phyloP scores from a whole-genome alignment of 2,888 invertebrate genomes.

The Opisthograptis luteolata region DNA sequence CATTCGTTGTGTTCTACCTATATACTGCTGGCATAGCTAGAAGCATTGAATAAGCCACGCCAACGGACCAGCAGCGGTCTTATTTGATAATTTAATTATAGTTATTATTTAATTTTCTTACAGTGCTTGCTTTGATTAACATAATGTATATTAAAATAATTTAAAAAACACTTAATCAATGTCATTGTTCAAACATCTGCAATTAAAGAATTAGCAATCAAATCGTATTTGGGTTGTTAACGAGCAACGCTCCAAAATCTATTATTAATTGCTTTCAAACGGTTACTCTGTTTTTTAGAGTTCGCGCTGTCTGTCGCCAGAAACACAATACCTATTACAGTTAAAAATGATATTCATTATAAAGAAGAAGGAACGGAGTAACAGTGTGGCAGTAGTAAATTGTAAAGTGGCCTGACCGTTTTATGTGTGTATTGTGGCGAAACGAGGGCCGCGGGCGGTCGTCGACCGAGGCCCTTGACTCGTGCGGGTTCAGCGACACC shows the following conservation, averaged over 20 bases:
- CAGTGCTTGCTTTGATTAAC: no score
- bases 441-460: constrained; percentile 72
- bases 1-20: no score
- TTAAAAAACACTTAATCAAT: constrained; percentile 8
- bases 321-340: constrained; percentile 31
- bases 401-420: constrained; percentile 61
- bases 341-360: constrained; percentile 35
- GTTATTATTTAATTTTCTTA: no score
- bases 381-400: constrained; percentile 42
- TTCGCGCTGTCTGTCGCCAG: constrained; percentile 24
- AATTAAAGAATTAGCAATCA: constrained; percentile 26
- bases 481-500: constrained; percentile 78
- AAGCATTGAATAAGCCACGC: no score
- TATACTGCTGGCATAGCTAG: no score
- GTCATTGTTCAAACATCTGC: constrained; percentile 10
- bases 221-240: constrained; percentile 23
- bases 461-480: constrained; percentile 83
- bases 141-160: no score
- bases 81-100: no score
- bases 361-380: constrained; percentile 31
- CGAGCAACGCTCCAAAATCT: constrained; percentile 24
- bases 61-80: no score
- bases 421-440: constrained; percentile 64
- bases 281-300: constrained; percentile 23
- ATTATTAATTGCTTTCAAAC: constrained; percentile 29